These are phyloP conservation scores for Oceanites oceanicus DNA, from an alignment of 2,113 vertebrate species.

Conservation along the genomic window DNA sequence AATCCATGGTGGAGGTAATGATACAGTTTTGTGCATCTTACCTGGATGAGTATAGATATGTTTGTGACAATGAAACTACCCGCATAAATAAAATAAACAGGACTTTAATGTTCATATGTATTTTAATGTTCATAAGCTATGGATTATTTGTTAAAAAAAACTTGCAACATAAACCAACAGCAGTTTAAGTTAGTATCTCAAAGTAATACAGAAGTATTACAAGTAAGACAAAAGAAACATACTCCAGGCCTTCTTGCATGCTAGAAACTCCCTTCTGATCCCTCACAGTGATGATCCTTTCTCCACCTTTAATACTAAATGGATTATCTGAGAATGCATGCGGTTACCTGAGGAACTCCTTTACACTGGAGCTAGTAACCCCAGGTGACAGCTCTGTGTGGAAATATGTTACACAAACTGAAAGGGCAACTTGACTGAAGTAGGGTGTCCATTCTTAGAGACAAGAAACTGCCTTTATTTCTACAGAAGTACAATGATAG, in stretches of 20 bases:
- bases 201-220: neutral
- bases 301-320: neutral
- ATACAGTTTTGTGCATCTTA: neutral
- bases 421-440: neutral
- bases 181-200: neutral
- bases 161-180: neutral
- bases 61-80: neutral
- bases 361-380: neutral
- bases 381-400: neutral
- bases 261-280: neutral
- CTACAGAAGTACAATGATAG: neutral
- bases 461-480: neutral
- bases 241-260: accelerated
- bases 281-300: neutral
- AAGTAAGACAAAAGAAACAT: neutral
- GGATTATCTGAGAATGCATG: neutral
- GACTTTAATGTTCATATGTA: no score
- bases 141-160: neutral
- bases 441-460: neutral
- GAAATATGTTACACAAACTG: neutral
- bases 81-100: neutral
- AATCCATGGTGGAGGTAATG: neutral
- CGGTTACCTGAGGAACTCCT: neutral
- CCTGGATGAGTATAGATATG: neutral
- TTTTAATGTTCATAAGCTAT: neutral